Percentiles rank a stretch among this genome's conserved stretches.
Conservation (phyloP, 2,113 vertebrate genomes). For the Hemicordylus capensis region DNA sequence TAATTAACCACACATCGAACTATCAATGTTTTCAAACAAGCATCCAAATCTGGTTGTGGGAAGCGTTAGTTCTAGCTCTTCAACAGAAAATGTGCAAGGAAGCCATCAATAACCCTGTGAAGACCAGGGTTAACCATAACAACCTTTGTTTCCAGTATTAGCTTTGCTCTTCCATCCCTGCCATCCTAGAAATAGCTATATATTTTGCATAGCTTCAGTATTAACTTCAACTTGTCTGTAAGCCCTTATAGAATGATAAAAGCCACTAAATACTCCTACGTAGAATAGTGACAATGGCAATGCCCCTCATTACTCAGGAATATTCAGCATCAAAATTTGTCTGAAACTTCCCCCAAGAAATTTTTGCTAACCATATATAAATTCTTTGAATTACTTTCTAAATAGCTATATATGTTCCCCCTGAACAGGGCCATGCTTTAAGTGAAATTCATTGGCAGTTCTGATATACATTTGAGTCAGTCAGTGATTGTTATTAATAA, state of each 20-base stretch:
- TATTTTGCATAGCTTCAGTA: not conserved
- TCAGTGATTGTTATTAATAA: not conserved
- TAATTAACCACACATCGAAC: not conserved
- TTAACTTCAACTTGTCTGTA: not conserved
- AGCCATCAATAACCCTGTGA: not conserved
- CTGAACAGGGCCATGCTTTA: not conserved
- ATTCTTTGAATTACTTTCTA: not conserved
- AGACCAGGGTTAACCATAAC: too few species aligned
- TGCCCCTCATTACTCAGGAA: not conserved
- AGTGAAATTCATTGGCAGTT: not conserved
- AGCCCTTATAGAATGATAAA: not conserved
- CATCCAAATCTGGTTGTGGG: not conserved
- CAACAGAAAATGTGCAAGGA: not conserved
- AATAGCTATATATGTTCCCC: not conserved
- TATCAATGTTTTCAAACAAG: too few species aligned
- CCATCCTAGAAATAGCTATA: not conserved
- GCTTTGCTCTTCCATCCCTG: not conserved
- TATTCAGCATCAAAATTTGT: not conserved
- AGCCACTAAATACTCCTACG: too few species aligned
- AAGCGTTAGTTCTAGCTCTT: not conserved
- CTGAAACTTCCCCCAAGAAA: too few species aligned
- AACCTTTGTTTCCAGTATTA: too few species aligned
- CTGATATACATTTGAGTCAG: not conserved
- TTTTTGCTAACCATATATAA: too few species aligned
- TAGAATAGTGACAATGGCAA: not conserved